Conservation (phyloP, 1,140 invertebrate genomes). For the Trachymyrmex septentrionalis region DNA sequence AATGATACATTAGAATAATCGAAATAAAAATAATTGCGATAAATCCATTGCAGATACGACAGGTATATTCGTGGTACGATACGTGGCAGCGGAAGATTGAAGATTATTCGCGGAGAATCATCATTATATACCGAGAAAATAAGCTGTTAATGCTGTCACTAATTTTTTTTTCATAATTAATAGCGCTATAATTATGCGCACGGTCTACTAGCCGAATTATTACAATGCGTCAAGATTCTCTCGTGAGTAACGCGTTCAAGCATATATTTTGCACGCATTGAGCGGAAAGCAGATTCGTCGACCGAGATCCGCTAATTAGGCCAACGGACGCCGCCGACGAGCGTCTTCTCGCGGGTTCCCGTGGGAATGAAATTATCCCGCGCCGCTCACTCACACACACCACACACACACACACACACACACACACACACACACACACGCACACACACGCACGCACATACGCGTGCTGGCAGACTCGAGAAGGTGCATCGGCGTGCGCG, state of each 20-base stretch:
- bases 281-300: slow-evolving; percentile 56
- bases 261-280: not conserved
- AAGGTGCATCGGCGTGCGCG: slow-evolving; percentile 38
- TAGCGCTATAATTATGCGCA: slow-evolving; percentile 18
- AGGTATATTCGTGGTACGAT: not conserved
- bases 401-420: too few relatives aligned
- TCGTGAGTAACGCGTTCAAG: not conserved
- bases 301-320: slow-evolving; percentile 68
- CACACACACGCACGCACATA: too few relatives aligned
- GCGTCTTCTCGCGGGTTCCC: slow-evolving; percentile 63
- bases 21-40: not conserved
- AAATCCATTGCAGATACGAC: not conserved
- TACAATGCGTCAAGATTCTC: slow-evolving; percentile 35
- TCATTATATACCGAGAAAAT: not conserved
- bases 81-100: not conserved
- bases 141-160: not conserved
- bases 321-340: slow-evolving; percentile 48
- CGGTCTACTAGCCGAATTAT: slow-evolving; percentile 18
- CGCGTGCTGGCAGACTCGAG: not conserved
- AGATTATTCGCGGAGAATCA: not conserved
- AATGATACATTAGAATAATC: not conserved
- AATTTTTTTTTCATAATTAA: slow-evolving; percentile 48
- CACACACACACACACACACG: too few relatives aligned
- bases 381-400: too few relatives aligned
- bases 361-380: slow-evolving; percentile 74